Evolutionary conservation across 2,797 vertebrate genomes (phyloP).

Genomic region (Amphiprion clarkii): DNA sequence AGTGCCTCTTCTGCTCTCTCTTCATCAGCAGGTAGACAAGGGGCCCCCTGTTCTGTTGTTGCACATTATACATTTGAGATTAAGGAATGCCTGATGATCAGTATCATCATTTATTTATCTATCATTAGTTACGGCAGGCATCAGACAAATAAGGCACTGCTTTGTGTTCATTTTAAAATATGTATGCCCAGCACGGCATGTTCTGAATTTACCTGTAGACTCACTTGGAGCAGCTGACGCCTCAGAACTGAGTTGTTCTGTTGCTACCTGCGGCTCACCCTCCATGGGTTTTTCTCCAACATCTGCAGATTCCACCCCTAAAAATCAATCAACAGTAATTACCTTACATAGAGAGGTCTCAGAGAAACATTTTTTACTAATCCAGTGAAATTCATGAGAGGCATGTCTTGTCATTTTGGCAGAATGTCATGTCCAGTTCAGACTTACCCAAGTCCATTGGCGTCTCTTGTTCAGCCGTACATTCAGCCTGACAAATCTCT

Average conservation of each 20-base stretch:
- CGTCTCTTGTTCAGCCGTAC: slow-evolving; percentile 59
- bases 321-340: slow-evolving; percentile 30
- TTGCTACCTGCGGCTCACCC: slow-evolving; percentile 49
- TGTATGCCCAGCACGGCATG: slow-evolving; percentile 6
- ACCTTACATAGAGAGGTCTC: slow-evolving; percentile 3
- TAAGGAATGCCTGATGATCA: slow-evolving; percentile 62
- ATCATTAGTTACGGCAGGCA: slow-evolving; percentile 50
- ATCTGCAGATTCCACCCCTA: slow-evolving; percentile 68
- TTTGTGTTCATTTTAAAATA: slow-evolving; percentile 49
- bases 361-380: not conserved
- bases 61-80: slow-evolving; percentile 64
- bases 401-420: not conserved
- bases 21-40: slow-evolving; percentile 70
- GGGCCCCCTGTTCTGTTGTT: slow-evolving; percentile 61
- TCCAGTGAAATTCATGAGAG: not conserved
- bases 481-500: slow-evolving; percentile 37
- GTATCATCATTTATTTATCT: slow-evolving; percentile 37
- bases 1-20: slow-evolving; percentile 58
- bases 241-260: slow-evolving; percentile 51
- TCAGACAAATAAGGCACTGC: slow-evolving; percentile 22
- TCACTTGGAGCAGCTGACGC: slow-evolving; percentile 27
- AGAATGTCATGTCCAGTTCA: not conserved
- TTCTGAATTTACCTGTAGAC: slow-evolving; percentile 74
- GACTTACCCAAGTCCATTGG: slow-evolving; percentile 81
- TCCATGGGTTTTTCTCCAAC: slow-evolving; percentile 63